Conservation (phyloP, 2,113 vertebrate genomes). For the Arenaria interpres region DNA sequence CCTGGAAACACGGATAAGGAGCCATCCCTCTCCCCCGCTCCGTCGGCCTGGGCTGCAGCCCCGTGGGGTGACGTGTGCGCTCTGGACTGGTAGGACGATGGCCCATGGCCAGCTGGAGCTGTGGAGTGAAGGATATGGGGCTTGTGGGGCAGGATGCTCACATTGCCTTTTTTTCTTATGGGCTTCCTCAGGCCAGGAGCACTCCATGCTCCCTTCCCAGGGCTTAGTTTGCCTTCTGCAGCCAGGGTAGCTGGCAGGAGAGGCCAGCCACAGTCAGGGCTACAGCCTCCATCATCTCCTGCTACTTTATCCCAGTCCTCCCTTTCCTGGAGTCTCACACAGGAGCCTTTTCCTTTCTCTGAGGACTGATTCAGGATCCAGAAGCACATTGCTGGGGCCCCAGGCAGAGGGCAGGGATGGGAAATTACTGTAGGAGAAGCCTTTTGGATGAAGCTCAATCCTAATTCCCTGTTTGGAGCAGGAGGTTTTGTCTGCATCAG, state of each 20-base stretch:
- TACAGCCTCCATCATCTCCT: not conserved
- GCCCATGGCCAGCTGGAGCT: not conserved
- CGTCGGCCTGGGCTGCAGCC: not conserved
- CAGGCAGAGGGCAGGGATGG: not conserved
- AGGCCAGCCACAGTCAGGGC: not conserved
- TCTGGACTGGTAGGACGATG: rapidly evolving
- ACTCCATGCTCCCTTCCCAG: rapidly evolving
- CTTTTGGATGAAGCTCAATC: not conserved
- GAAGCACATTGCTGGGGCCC: not conserved
- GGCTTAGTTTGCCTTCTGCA: not conserved
- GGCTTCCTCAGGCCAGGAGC: not conserved
- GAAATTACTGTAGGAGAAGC: not conserved
- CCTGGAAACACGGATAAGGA: not conserved
- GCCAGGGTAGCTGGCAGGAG: not conserved
- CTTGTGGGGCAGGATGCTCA: not conserved
- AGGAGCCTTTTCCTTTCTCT: not conserved
- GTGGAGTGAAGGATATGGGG: not conserved
- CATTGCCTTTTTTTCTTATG: not conserved
- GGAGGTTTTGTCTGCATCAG: not conserved
- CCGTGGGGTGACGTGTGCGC: rapidly evolving
- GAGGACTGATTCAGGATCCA: not conserved
- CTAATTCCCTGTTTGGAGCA: not conserved
- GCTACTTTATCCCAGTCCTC: not conserved
- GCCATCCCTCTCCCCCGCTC: not conserved
- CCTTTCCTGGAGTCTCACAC: not conserved